Evolutionary conservation across 2,113 vertebrate species (phyloP).

Genomic region (Cheirogaleus medius): DNA sequence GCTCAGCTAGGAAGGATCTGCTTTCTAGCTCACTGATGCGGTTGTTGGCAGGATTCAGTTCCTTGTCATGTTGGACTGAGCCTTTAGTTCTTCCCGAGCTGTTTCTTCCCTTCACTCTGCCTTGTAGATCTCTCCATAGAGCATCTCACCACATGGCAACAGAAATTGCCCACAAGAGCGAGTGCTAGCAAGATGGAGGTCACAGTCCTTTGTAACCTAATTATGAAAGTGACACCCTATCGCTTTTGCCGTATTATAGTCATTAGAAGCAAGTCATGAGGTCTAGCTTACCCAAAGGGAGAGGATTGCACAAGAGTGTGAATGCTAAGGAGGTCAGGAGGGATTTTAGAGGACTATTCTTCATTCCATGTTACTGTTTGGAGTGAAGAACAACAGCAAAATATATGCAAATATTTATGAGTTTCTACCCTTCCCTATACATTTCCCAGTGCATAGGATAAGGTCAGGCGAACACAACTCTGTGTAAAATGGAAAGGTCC

Average conservation of each 20-base stretch:
- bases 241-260: background rate
- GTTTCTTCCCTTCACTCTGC: background rate
- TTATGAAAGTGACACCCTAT: background rate
- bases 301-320: rapidly evolving
- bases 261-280: background rate
- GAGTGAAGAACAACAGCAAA: background rate
- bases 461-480: background rate
- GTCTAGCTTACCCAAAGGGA: background rate
- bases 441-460: background rate
- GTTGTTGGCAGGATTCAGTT: background rate
- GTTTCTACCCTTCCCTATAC: background rate
- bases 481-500: background rate
- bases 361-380: background rate
- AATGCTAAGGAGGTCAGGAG: background rate
- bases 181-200: background rate
- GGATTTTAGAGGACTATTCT: background rate
- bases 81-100: background rate
- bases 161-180: background rate
- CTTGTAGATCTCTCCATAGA: background rate
- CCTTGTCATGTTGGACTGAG: background rate
- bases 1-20: background rate
- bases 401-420: background rate
- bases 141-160: background rate
- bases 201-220: background rate
- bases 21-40: background rate